Evolutionary conservation across 2,797 vertebrate species (phyloP), one percentile per base, ranked within the genome.

Genomic region (Alosa sapidissima): DNA sequence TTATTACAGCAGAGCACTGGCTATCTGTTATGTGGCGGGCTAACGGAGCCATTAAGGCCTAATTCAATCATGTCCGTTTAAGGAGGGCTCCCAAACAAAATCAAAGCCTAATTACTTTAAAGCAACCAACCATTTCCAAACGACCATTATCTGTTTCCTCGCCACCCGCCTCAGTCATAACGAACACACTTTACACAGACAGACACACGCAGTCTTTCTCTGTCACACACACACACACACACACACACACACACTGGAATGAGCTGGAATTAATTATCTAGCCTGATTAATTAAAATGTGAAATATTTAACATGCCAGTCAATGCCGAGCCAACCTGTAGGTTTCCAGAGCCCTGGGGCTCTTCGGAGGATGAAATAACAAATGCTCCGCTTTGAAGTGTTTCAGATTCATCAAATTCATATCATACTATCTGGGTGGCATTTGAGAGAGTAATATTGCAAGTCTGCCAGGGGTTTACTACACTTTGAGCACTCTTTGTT

Each of bases 241-340:
- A 65, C 62, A 65, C 62, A 33, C 28, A 68, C 24, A 33, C 13
- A 65, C n/a, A 68, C 62, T 28, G 28, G 28, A 28, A 28, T 13
- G 13, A 14, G 68, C 3, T 75, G 68, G 68, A 45, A 75, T 75
- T 75, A 41, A 41, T 75, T 45, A 75, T 16, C 5, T 6, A 6
- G 68, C 36, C 5, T 75, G 68, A 75, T 75, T 33, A 41, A 41
- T 75, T 75, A 75, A 75, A 75, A 75, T 75, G 33, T 75, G 13
- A 75, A 75, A 41, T 75, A 10, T 75, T 75, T 75, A 75, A 75
- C 33, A 75, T 75, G 68, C 68, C 68, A 41, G 68, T 75, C 68
- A 41, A 41, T 19, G 68, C 11, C 2, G 33, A 41, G 68, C 33
- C 33, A 14, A 13, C 13, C 33, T 75, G 68, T 75, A 75, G 68